Base-by-base conservation (phyloP, 2,113 vertebrate species). In the Aptenodytes patagonicus region DNA sequence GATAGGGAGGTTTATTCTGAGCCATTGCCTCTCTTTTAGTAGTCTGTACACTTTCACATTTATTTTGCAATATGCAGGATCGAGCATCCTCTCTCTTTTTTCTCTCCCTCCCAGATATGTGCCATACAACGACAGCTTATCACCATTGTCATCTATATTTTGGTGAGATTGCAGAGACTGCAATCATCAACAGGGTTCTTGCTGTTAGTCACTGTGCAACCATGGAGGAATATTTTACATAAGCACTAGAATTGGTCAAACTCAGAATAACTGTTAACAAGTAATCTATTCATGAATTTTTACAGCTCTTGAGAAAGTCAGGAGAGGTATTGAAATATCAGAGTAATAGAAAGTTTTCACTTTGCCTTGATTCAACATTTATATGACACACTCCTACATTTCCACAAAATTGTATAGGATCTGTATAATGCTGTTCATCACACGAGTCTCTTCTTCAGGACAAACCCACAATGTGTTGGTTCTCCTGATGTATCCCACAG, bases 361-460 rank as follows among this genome's bases (percentile, higher is more conserved):
- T 83, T 69, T 18, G 4, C 25, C 29, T 91, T 72, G 21, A 31
- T 75, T 93, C 52, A 58, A 47, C 18, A 54, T 46, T 73, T 62
- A 24, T 18, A 34, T 21, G n/a, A 42, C 5, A 9, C 0, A 0
- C 7, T 68, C 15, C 46, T 40, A 42, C 32, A 29, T 32, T 64
- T 69, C 72, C 60, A 77, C 25, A 17, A 64, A 51, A 51, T 25
- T 55, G 9, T n/a, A 20, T 26, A 51, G 68, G 49, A 55, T 17
- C 32, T 69, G 15, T 46, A 17, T 21, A 77, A 38, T 38, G 62
- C 8, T 72, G 62, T 13, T 40, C 7, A 68, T 58, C 66, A 52
- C 17, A 36, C 2, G 1, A 58, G 17, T 28, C 28, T 71, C 25
- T 32, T 38, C 29, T 42, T 12, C 4, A 9, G 32, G 40, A 54